Percentiles rank a stretch among this genome's conserved stretches.
These are phyloP conservation scores for Phrynosoma platyrhinos DNA, from an alignment of 2,113 vertebrate genomes.

Conservation along the genomic window DNA sequence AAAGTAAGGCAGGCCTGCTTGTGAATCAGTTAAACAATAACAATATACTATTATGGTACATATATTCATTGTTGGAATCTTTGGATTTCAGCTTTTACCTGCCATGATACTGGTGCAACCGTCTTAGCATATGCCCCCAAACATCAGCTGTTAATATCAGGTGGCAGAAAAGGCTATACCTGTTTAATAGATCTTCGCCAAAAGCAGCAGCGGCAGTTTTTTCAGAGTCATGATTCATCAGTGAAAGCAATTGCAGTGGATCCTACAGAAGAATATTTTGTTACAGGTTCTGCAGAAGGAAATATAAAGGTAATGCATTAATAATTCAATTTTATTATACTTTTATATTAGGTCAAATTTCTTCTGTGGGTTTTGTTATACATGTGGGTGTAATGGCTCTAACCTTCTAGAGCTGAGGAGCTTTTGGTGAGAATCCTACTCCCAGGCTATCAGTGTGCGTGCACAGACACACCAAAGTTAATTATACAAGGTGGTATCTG, in stretches of 20 bases:
- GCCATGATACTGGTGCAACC: conserved; percentile 94
- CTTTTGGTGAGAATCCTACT: no score
- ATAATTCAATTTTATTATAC: background rate
- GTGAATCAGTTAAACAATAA: no score
- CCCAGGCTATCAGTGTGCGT: no score
- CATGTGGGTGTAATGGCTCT: no score
- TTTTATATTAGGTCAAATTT: background rate
- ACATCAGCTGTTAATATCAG: conserved; percentile 93
- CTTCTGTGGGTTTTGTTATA: no score
- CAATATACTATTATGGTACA: no score
- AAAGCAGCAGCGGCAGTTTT: conserved; percentile 87
- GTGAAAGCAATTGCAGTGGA: conserved; percentile 94
- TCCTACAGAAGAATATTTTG: conserved; percentile 91
- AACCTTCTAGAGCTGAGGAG: no score
- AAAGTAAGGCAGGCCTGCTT: no score
- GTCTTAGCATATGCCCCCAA: conserved; percentile 91
- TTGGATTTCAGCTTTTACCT: conserved; percentile 87
- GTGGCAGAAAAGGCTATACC: conserved; percentile 94
- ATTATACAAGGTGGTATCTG: no score
- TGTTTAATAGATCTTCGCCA: conserved; percentile 91
- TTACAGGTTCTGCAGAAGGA: conserved; percentile 97
- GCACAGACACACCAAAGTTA: no score
- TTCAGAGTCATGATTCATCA: conserved; percentile 96
- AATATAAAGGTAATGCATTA: conserved; percentile 90
- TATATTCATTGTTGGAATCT: background rate